phyloP scores from a whole-genome alignment of 2,113 vertebrate species.

The Urocolius indicus region DNA sequence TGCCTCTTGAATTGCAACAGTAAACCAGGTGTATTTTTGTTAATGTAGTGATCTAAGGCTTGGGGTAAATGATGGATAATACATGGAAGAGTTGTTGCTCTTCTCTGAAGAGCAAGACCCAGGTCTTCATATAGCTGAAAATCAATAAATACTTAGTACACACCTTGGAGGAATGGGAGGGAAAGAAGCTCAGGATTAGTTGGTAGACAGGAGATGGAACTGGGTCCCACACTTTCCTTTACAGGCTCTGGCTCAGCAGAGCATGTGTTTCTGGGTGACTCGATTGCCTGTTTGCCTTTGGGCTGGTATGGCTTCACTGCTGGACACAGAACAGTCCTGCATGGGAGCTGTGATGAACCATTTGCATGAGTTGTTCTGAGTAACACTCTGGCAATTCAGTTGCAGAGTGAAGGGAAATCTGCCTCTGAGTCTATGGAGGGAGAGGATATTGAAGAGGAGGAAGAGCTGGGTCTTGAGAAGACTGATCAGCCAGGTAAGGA shows the following conservation, averaged over 20 bases:
- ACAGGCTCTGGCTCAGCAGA: not conserved
- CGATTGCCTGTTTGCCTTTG: not conserved
- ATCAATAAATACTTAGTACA: not conserved
- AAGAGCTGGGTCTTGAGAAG: conserved; percentile 49
- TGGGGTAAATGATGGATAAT: not conserved
- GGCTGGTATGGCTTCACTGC: not conserved
- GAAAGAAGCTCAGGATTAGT: not conserved
- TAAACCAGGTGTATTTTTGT: not conserved
- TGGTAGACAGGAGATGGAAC: not conserved
- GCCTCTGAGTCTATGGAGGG: conserved; percentile 66
- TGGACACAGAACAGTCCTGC: not conserved
- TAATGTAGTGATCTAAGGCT: not conserved
- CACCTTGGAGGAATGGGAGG: not conserved
- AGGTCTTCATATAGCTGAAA: not conserved
- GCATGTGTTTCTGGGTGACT: not conserved
- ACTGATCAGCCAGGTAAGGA: conserved; percentile 57
- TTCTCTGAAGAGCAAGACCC: not conserved
- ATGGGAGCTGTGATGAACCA: not conserved
- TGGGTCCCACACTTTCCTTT: not conserved
- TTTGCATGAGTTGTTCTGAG: not conserved
- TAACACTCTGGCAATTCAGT: not conserved
- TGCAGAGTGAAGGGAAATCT: conserved; percentile 77
- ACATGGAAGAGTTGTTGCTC: not conserved
- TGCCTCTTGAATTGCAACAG: not conserved
- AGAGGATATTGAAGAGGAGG: conserved; percentile 76